phyloP scores from a whole-genome alignment of 2,113 vertebrate genomes.

The Cacatua alba region DNA sequence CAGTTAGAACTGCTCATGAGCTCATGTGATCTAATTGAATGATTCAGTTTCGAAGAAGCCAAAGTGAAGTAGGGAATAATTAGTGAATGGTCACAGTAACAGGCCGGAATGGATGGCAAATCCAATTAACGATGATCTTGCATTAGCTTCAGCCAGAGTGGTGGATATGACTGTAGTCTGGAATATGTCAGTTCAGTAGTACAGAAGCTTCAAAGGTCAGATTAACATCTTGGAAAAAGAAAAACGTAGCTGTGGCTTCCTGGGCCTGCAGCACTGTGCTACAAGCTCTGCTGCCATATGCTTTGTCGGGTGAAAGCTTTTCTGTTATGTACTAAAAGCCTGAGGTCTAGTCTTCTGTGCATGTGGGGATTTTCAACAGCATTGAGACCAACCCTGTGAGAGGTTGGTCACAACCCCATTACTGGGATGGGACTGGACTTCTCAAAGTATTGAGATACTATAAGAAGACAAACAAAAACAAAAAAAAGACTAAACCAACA shows the following conservation, averaged over 20 bases:
- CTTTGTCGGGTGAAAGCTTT: background rate
- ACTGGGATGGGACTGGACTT: background rate
- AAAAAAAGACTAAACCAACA: fast-evolving
- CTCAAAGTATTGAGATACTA: background rate
- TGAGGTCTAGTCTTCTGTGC: background rate
- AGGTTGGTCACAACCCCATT: background rate
- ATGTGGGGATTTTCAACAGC: background rate
- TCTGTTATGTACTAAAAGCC: background rate
- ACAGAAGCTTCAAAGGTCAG: background rate
- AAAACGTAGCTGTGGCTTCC: background rate
- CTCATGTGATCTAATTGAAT: background rate
- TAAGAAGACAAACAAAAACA: background rate
- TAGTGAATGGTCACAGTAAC: background rate
- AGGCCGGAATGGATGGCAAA: background rate
- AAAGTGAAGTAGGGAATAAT: background rate
- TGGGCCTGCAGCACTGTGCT: background rate
- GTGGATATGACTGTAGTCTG: background rate
- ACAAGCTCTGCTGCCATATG: background rate
- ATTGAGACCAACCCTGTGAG: background rate
- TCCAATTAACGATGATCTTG: background rate
- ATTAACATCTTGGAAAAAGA: background rate
- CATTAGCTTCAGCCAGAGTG: background rate
- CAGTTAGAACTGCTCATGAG: background rate
- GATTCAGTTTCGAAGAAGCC: background rate
- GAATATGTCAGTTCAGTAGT: background rate